A percentile compares a stretch with the other conserved stretches of the same genome.
Evolutionary conservation across 2,797 vertebrate genomes (phyloP).

Genomic region (Gobio occitaniae): DNA sequence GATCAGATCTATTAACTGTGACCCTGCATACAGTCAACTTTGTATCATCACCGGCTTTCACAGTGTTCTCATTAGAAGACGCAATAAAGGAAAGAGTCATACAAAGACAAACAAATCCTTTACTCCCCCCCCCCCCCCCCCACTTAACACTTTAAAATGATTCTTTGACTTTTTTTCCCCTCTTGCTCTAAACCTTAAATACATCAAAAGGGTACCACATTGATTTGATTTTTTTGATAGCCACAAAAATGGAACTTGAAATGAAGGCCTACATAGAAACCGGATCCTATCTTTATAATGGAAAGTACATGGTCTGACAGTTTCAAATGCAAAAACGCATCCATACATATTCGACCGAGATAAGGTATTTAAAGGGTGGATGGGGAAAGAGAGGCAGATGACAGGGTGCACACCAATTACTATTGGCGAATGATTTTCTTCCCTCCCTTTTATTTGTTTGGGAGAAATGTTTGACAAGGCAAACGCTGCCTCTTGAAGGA

Average conservation of each 20-base stretch:
- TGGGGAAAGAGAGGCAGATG: slow-evolving; percentile 71
- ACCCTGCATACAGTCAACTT: slow-evolving; percentile 31
- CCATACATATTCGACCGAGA: slow-evolving; percentile 81
- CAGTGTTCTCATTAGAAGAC: slow-evolving; percentile 52
- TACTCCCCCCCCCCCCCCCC: background rate
- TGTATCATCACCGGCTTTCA: slow-evolving; percentile 36
- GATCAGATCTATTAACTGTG: slow-evolving; percentile 69
- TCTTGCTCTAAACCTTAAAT: slow-evolving; percentile 81
- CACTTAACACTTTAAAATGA: slow-evolving; percentile 82
- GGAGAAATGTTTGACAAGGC: slow-evolving; percentile 77
- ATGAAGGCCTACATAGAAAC: slow-evolving; percentile 89
- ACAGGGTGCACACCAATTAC: slow-evolving; percentile 77
- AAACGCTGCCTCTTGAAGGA: slow-evolving; percentile 73
- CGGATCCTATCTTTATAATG: slow-evolving; percentile 95
- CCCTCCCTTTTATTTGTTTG: slow-evolving; percentile 51
- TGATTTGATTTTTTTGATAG: slow-evolving; percentile 90
- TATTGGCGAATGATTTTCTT: slow-evolving; percentile 80
- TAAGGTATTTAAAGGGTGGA: slow-evolving; percentile 77
- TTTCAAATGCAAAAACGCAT: slow-evolving; percentile 86
- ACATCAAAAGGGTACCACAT: slow-evolving; percentile 89
- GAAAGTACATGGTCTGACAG: slow-evolving; percentile 91
- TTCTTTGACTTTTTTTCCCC: slow-evolving; percentile 75
- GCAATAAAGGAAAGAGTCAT: background rate
- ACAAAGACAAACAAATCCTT: slow-evolving; percentile 42
- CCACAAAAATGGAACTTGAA: slow-evolving; percentile 91